Evolutionary conservation across 2,113 vertebrate genomes (phyloP).

Genomic region (Pelobates fuscus): DNA sequence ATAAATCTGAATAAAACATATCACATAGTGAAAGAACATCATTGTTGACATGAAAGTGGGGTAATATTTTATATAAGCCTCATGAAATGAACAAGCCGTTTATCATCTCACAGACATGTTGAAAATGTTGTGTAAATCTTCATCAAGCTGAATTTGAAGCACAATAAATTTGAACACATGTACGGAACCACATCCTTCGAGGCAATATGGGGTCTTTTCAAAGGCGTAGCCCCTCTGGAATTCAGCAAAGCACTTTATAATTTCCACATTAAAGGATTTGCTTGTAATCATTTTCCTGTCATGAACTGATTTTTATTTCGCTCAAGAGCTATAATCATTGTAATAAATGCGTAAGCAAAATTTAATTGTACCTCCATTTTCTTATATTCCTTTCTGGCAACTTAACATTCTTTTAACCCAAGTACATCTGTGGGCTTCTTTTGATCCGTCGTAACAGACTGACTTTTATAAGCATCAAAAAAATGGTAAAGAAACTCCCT

Average conservation of each 20-base stretch:
- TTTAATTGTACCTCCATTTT: constrained; percentile 2
- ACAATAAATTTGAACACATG: constrained; percentile 35
- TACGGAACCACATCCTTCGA: constrained; percentile 1
- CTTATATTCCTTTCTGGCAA: background rate
- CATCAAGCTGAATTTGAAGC: constrained; percentile 19
- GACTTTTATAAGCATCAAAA: too few relatives aligned
- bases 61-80: constrained; percentile 16
- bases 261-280: constrained; percentile 48
- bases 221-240: constrained; percentile 35
- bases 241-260: constrained; percentile 28
- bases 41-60: constrained; percentile 10
- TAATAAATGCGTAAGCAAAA: constrained; percentile 19
- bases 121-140: constrained; percentile 35
- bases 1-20: constrained; percentile 19
- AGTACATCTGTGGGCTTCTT: background rate
- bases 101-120: constrained; percentile 30
- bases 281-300: constrained; percentile 38
- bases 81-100: constrained; percentile 4
- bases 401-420: background rate
- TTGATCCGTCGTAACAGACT: too few relatives aligned
- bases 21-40: constrained; percentile 13
- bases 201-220: background rate
- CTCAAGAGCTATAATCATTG: background rate
- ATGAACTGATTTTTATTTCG: constrained; percentile 22
- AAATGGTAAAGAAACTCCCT: too few relatives aligned